Percentiles rank a stretch among this genome's conserved stretches.
Evolutionary conservation across 1,140 invertebrate genomes (phyloP).

Genomic region (Teleogryllus occipitalis): DNA sequence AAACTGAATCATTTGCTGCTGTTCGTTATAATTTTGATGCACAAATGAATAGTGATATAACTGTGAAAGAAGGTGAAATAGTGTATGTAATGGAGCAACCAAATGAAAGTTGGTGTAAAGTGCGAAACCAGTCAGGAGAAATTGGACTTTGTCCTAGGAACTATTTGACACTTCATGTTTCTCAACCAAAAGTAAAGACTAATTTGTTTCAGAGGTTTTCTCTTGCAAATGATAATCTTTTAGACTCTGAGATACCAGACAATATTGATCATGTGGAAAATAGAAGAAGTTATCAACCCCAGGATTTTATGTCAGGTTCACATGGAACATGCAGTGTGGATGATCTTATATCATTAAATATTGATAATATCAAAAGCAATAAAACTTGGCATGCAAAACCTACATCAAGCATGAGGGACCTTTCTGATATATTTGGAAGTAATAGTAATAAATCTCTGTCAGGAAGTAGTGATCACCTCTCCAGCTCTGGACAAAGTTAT

Average conservation of each 20-base stretch:
- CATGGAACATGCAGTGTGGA: neutral
- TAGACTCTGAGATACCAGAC: neutral
- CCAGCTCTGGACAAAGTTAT: too few species aligned
- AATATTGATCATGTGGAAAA: neutral
- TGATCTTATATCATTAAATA: neutral
- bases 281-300: constrained; percentile 12
- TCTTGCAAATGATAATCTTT: constrained; percentile 5
- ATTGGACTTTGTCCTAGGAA: constrained; percentile 37
- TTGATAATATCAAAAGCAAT: neutral
- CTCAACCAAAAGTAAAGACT: neutral
- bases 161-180: constrained; percentile 29
- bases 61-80: constrained; percentile 44
- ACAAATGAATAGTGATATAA: constrained; percentile 45
- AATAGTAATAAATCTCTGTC: too few species aligned
- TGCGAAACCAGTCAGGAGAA: constrained; percentile 33
- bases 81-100: constrained; percentile 39
- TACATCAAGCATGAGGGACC: too few species aligned
- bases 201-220: neutral
- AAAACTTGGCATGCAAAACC: too few species aligned
- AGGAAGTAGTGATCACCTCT: too few species aligned
- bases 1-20: constrained; percentile 30
- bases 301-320: neutral
- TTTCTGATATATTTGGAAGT: too few species aligned
- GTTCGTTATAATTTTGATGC: constrained; percentile 45
- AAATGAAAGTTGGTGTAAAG: constrained; percentile 40